A percentile compares a stretch with the other conserved stretches of the same genome.
These are phyloP conservation scores for Epizoanthus illoricatus DNA, from an alignment of 92 coral and sea anemone species.

Conservation along the genomic window DNA sequence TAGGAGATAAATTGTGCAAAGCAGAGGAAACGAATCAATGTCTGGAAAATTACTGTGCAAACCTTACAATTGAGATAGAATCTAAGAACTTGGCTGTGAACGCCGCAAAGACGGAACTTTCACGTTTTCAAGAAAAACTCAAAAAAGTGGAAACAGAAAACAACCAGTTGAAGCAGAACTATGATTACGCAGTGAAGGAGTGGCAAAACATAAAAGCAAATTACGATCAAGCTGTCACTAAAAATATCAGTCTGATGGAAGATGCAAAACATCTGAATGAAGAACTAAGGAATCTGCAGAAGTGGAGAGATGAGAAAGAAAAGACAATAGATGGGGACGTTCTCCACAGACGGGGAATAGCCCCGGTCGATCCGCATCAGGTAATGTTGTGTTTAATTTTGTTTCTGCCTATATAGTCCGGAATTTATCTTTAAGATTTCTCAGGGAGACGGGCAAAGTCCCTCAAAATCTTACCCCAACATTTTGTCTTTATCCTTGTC, in stretches of 20 bases:
- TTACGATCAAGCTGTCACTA: background rate
- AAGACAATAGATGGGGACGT: background rate
- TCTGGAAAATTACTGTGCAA: background rate
- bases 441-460: no score
- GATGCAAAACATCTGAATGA: background rate
- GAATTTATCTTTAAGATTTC: no score
- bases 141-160: background rate
- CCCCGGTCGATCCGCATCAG: background rate
- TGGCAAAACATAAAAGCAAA: constrained; percentile 14
- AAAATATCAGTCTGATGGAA: background rate
- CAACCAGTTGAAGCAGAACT: background rate
- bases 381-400: background rate
- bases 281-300: constrained; percentile 3
- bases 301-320: background rate
- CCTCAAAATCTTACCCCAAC: no score
- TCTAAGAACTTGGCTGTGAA: background rate
- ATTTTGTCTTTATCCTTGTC: no score
- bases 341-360: background rate
- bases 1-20: background rate
- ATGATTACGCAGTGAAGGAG: background rate
- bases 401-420: no score
- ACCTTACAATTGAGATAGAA: background rate
- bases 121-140: background rate
- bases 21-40: background rate
- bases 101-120: background rate